Conservation (phyloP, 2,888 invertebrate species). For the Eucera pruinosa region DNA sequence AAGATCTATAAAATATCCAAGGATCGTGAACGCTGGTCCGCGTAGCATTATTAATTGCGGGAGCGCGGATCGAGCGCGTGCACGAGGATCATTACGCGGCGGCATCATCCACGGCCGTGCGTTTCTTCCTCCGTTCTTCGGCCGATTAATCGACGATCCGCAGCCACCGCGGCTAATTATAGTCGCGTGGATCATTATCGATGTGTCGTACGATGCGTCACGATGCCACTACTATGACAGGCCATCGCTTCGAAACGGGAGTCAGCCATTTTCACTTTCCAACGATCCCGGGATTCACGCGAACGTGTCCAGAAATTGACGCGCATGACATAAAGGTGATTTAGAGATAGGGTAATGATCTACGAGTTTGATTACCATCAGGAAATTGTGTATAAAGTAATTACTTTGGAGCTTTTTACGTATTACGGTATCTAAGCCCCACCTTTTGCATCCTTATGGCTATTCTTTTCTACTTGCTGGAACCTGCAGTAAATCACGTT, state of each 20-base stretch:
- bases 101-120: slow-evolving; percentile 31
- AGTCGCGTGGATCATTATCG: slow-evolving; percentile 68
- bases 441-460: neutral
- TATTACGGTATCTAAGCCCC: too few species aligned
- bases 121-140: slow-evolving; percentile 29
- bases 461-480: neutral
- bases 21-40: slow-evolving; percentile 52
- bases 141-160: slow-evolving; percentile 54
- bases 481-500: too few species aligned
- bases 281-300: slow-evolving; percentile 36
- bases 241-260: slow-evolving; percentile 37
- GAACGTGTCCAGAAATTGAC: slow-evolving; percentile 28
- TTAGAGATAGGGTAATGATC: slow-evolving; percentile 20
- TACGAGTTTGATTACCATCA: slow-evolving; percentile 21
- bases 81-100: slow-evolving; percentile 58
- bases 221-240: slow-evolving; percentile 20
- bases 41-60: slow-evolving; percentile 61
- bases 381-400: slow-evolving; percentile 4
- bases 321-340: slow-evolving; percentile 3
- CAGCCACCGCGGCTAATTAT: slow-evolving; percentile 62
- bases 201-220: slow-evolving; percentile 44
- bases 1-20: slow-evolving; percentile 44
- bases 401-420: neutral
- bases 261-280: slow-evolving; percentile 66
- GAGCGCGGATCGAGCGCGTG: slow-evolving; percentile 46